Base-by-base conservation (phyloP, 2,113 vertebrate genomes). In the Apteryx mantelli region DNA sequence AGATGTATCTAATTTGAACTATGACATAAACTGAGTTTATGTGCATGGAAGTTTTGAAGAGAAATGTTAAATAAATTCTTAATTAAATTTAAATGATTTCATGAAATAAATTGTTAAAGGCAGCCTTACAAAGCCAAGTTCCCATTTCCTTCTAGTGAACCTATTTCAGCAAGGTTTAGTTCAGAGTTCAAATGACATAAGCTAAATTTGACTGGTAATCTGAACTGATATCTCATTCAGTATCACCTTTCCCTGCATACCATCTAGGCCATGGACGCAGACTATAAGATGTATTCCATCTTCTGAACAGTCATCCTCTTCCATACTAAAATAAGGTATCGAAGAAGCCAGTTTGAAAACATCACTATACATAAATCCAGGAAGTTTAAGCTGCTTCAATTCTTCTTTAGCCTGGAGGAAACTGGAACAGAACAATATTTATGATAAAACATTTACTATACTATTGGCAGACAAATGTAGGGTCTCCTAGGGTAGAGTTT, bases 341-440 rank as follows among this genome's bases (percentile, higher is more conserved):
- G 98, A 98, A 93, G 99, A 99, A n/a, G 99, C 99, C 98, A 99
- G 97, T 88, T 98, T 97, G 79, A 98, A 98, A 86, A 99, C 97
- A 80, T 99, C 99, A 93, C 99, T 99, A 86, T 99, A 99, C 98
- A 99, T 98, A 98, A 99, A 99, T 30, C 99, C 99, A 34, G 99
- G 99, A 38, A 99, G 98, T 89, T 97, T 99, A 63, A 99, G 98
- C 92, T 99, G 99, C 93, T 98, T 99, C 98, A 99, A 78, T 95
- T 99, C 99, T 95, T 99, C 99, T 98, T 99, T 99, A 94, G 99
- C 99, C 94, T 99, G 99, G 68, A 99, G 97, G 93, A 99, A 99
- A 96, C 99, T 99, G 94, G 52, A 98, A 79, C 22, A 69, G 90
- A 97, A 97, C 50, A 93, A 7, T 40, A 75, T 24, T 95, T 93